A percentile compares a stretch with the other conserved stretches of the same genome.
These are phyloP conservation scores for Micrasema longulum DNA, from an alignment of 1,140 invertebrate species.

Conservation along the genomic window DNA sequence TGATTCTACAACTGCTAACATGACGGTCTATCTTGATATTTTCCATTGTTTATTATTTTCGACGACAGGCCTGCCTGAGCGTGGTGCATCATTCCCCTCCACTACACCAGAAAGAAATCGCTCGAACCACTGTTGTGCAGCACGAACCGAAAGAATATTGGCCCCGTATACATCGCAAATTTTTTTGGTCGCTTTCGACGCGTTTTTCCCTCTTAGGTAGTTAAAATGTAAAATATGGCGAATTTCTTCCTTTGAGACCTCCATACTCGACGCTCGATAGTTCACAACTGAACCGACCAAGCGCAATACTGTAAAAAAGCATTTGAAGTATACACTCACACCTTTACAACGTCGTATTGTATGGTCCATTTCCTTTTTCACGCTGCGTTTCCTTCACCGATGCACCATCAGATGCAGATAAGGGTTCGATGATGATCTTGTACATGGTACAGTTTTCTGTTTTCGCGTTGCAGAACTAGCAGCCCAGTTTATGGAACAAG, in stretches of 20 bases:
- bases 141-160: slow-evolving; percentile 24
- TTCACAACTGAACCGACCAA: slow-evolving; percentile 20
- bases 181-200: slow-evolving; percentile 1
- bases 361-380: too few relatives aligned
- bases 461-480: slow-evolving; percentile 19
- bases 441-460: too few relatives aligned
- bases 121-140: slow-evolving; percentile 20
- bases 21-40: too few relatives aligned
- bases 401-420: too few relatives aligned
- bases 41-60: too few relatives aligned
- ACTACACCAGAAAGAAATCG: slow-evolving; percentile 21
- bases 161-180: slow-evolving; percentile 1
- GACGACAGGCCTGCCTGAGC: too few relatives aligned
- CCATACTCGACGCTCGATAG: background rate
- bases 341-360: too few relatives aligned
- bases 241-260: slow-evolving; percentile 8
- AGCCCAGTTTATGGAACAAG: slow-evolving; percentile 61
- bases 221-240: slow-evolving; percentile 8
- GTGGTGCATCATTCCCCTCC: slow-evolving; percentile 19
- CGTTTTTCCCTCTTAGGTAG: slow-evolving; percentile 6
- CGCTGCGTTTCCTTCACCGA: too few relatives aligned
- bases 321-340: too few relatives aligned
- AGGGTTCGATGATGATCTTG: too few relatives aligned
- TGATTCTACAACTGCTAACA: too few relatives aligned
- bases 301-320: slow-evolving; percentile 1